These are phyloP conservation scores for Chelonus insularis DNA, from an alignment of 1,140 invertebrate species.

Conservation along the genomic window DNA sequence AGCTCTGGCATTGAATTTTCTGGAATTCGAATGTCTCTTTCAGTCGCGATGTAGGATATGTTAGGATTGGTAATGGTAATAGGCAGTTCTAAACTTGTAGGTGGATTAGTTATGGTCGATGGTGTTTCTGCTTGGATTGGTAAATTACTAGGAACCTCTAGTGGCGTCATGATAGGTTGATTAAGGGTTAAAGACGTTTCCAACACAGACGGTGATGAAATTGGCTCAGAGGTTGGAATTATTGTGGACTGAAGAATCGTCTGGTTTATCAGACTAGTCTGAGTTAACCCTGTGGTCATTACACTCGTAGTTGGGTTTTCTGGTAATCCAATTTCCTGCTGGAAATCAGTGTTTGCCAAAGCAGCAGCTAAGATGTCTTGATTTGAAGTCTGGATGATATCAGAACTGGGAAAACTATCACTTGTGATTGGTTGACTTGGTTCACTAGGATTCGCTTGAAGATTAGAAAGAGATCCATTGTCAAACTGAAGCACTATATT, in stretches of 20 bases:
- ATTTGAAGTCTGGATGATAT: slow-evolving; percentile 53
- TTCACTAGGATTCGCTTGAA: slow-evolving; percentile 30
- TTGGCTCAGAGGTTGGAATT: slow-evolving; percentile 52
- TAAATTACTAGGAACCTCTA: slow-evolving; percentile 70
- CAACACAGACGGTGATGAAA: slow-evolving; percentile 61
- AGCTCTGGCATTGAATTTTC: slow-evolving; percentile 52
- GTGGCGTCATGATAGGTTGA: slow-evolving; percentile 79
- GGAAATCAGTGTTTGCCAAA: slow-evolving; percentile 75
- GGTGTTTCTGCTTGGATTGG: slow-evolving; percentile 52
- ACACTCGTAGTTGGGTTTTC: slow-evolving; percentile 44
- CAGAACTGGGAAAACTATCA: slow-evolving; percentile 31
- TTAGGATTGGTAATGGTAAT: slow-evolving; percentile 71
- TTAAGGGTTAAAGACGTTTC: slow-evolving; percentile 75
- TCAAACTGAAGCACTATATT: slow-evolving; percentile 59
- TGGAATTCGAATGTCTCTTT: slow-evolving; percentile 41
- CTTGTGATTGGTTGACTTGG: slow-evolving; percentile 32
- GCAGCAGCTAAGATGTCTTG: slow-evolving; percentile 77
- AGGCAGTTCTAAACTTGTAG: slow-evolving; percentile 67
- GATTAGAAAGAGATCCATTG: slow-evolving; percentile 43
- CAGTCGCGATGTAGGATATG: slow-evolving; percentile 60
- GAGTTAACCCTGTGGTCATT: slow-evolving; percentile 42
- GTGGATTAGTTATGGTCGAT: slow-evolving; percentile 39
- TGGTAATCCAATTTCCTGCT: slow-evolving; percentile 60
- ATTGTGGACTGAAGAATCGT: slow-evolving; percentile 54
- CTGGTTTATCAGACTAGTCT: slow-evolving; percentile 52